Conservation (phyloP, 53 echinoderm and acorn worm genomes). For the Crossaster papposus region DNA sequence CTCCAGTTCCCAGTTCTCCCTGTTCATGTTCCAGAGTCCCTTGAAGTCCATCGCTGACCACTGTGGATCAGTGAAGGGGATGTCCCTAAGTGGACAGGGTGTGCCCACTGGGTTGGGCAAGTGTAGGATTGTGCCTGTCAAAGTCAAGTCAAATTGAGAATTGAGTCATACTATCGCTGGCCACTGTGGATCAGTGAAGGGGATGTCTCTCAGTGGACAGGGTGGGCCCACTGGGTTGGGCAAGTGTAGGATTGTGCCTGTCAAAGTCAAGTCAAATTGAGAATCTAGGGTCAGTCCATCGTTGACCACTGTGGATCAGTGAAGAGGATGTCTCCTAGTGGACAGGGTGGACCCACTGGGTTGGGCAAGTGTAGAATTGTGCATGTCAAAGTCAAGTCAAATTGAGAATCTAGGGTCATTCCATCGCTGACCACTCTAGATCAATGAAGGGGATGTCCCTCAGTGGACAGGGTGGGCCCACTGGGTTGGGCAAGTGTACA, state of each 20-base stretch:
- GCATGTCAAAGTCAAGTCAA: conserved; percentile 15
- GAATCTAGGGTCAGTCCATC: conserved; percentile 6
- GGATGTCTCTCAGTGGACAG: conserved; percentile 39
- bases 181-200: conserved; percentile 50
- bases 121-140: conserved; percentile 62
- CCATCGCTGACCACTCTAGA: conserved; percentile 28
- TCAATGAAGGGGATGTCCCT: conserved; percentile 35
- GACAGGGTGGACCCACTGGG: conserved; percentile 49
- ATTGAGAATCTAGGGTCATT: not conserved
- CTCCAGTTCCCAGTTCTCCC: conserved; percentile 41
- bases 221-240: conserved; percentile 48
- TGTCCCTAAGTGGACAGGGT: conserved; percentile 39
- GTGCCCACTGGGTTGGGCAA: conserved; percentile 52
- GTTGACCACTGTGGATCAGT: conserved; percentile 42
- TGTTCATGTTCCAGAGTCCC: conserved; percentile 64
- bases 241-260: conserved; percentile 64
- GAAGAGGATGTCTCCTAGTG: conserved; percentile 17
- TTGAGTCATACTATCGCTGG: not conserved
- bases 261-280: not conserved
- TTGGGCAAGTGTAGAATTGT: conserved; percentile 62
- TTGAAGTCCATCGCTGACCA: conserved; percentile 44
- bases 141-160: not conserved
- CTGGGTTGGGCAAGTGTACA: conserved; percentile 61
- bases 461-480: conserved; percentile 37
- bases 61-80: conserved; percentile 34